Evolutionary conservation across 1,140 invertebrate genomes (phyloP).

Genomic region (Drosophila pseudoobscura): DNA sequence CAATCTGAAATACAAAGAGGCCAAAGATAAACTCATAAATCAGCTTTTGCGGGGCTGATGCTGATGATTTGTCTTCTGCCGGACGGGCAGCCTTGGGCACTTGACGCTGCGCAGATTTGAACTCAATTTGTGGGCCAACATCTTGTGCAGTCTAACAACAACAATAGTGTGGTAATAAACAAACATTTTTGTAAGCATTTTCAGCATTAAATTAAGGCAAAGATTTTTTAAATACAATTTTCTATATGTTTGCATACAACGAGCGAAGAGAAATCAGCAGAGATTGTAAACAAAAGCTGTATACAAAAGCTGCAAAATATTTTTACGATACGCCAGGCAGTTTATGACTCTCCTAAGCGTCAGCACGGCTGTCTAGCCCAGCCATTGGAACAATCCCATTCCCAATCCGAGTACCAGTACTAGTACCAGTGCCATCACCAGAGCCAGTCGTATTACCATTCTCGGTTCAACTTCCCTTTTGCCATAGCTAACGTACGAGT

Average conservation of each 20-base stretch:
- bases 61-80: slow-evolving; percentile 29
- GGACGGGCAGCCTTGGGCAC: slow-evolving; percentile 20
- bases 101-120: slow-evolving; percentile 38
- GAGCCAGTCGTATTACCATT: too few relatives aligned
- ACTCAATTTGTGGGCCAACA: slow-evolving; percentile 42
- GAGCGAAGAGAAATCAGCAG: slow-evolving; percentile 5
- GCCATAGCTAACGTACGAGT: slow-evolving; percentile 18
- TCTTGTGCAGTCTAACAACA: slow-evolving; percentile 21
- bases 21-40: slow-evolving; percentile 30
- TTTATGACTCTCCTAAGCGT: slow-evolving; percentile 48
- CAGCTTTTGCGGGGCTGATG: slow-evolving; percentile 10
- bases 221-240: slow-evolving; percentile 67
- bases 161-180: slow-evolving; percentile 29
- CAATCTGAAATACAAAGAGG: slow-evolving; percentile 12
- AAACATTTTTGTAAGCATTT: slow-evolving; percentile 62
- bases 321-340: slow-evolving; percentile 61
- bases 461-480: background rate
- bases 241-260: slow-evolving; percentile 28
- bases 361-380: slow-evolving; percentile 23
- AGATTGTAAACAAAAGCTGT: slow-evolving; percentile 64
- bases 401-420: background rate
- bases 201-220: slow-evolving; percentile 39
- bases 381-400: slow-evolving; percentile 23
- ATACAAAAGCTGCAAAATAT: slow-evolving; percentile 69
- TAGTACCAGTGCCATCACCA: too few relatives aligned